These are phyloP conservation scores for Dichetophora obliterata DNA, from an alignment of 2,888 invertebrate species.

Conservation along the genomic window DNA sequence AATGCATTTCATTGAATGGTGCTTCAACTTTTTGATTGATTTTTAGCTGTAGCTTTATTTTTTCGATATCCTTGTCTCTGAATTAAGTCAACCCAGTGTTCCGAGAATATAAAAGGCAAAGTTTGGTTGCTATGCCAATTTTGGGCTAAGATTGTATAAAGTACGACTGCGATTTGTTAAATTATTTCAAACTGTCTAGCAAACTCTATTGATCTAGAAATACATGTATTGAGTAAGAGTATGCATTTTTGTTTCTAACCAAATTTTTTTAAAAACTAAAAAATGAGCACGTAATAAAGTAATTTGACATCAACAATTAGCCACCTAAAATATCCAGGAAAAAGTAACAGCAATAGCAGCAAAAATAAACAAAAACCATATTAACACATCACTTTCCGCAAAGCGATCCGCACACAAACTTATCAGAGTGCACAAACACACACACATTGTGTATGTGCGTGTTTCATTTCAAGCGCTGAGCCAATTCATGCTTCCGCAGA, in stretches of 20 bases:
- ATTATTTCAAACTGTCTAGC: too few species aligned
- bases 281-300: too few species aligned
- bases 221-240: background rate
- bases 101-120: too few species aligned
- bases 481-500: background rate
- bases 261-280: too few species aligned
- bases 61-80: background rate
- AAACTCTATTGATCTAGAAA: background rate
- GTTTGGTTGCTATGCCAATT: too few species aligned
- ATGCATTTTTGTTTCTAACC: too few species aligned
- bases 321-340: background rate
- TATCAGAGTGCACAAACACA: background rate
- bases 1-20: conserved; percentile 28
- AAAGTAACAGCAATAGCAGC: too few species aligned
- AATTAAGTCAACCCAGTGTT: too few species aligned
- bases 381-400: background rate
- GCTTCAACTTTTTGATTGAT: conserved; percentile 36
- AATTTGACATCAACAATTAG: too few species aligned
- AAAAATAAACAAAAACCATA: background rate
- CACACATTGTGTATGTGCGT: background rate
- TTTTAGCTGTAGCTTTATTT: conserved; percentile 4
- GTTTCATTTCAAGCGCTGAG: background rate
- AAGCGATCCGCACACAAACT: background rate
- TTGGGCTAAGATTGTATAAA: too few species aligned
- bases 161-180: too few species aligned